These are phyloP conservation scores for Catocala fraxini DNA, from an alignment of 2,888 invertebrate genomes.

Conservation along the genomic window DNA sequence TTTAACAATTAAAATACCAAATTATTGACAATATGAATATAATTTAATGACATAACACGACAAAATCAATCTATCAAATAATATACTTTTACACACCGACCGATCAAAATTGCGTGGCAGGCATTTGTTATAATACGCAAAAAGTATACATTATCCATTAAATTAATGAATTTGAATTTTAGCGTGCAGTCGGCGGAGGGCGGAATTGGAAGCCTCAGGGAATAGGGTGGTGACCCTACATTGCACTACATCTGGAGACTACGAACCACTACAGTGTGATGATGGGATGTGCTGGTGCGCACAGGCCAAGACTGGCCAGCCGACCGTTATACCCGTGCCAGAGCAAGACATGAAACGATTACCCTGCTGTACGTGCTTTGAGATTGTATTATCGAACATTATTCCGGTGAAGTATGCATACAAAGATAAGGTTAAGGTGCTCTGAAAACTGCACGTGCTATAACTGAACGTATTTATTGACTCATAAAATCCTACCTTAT, in stretches of 20 bases:
- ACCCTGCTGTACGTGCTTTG: constrained; percentile 89
- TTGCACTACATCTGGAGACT: constrained; percentile 89
- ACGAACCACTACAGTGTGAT: constrained; percentile 90
- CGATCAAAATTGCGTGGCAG: too few relatives aligned
- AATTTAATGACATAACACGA: constrained; percentile 20
- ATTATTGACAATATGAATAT: constrained; percentile 10
- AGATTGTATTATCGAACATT: constrained; percentile 6
- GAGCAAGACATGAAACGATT: constrained; percentile 87
- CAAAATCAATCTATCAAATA: constrained; percentile 21
- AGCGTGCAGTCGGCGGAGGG: constrained; percentile 89
- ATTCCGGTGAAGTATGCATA: neutral
- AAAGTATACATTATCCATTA: constrained; percentile 1
- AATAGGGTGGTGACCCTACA: constrained; percentile 87
- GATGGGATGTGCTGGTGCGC: constrained; percentile 91
- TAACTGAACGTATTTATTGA: too few relatives aligned
- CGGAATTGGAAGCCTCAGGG: constrained; percentile 81
- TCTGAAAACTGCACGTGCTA: too few relatives aligned
- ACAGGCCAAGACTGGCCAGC: constrained; percentile 87
- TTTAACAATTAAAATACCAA: constrained; percentile 32
- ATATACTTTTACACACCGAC: neutral
- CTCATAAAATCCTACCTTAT: too few relatives aligned
- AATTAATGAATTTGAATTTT: constrained; percentile 15
- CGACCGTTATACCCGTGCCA: constrained; percentile 85
- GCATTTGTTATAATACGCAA: too few relatives aligned
- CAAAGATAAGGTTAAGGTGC: too few relatives aligned